Evolutionary conservation across 2,797 vertebrate genomes (phyloP), one percentile per base, ranked within the genome.

Genomic region (Xyrichtys novacula): DNA sequence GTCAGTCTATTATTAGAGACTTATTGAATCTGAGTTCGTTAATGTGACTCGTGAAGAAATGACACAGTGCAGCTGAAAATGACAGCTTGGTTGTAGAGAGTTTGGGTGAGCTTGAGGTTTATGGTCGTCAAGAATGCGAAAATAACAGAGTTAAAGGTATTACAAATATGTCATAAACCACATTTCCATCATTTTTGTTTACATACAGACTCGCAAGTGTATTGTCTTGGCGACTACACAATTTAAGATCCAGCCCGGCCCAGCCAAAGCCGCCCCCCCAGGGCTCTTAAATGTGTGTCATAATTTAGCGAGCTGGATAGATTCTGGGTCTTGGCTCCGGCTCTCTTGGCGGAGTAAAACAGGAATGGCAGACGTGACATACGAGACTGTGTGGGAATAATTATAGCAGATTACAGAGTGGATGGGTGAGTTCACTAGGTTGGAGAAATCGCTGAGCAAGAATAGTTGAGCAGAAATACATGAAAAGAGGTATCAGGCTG

Each of bases 321-420:
- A 65, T 53, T 52, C 40, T 32, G 65, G 49, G 23, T 7, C 62
- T 43, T 65, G 75, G 59, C 71, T 53, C 25, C 14, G 2, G 11
- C 25, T 14, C 22, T 16, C 25, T 10, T 46, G 65, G 2, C 10
- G 46, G 55, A 34, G 53, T 70, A 39, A 22, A 46, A 25, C 16
- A 46, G 23, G 36, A 31, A 29, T 20, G 50, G 70, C 73, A 66
- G 63, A 26, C 14, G 12, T 39, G 80, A 79, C 76, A 86, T 22
- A 42, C 19, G 75, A 74, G 26, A 6, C 53, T 20, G 43, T 57
- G 44, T 59, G n/a, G 58, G 55, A 83, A 80, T 85, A 78, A 85
- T 87, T 78, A 79, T 72, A 88, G 85, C 71, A 76, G 76, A 69
- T 75, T 49, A 38, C 46, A 25, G 34, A 52, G 68, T 32, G 53